phyloP scores from a whole-genome alignment of 1,140 invertebrate genomes.

The Wiebesia pumilae region DNA sequence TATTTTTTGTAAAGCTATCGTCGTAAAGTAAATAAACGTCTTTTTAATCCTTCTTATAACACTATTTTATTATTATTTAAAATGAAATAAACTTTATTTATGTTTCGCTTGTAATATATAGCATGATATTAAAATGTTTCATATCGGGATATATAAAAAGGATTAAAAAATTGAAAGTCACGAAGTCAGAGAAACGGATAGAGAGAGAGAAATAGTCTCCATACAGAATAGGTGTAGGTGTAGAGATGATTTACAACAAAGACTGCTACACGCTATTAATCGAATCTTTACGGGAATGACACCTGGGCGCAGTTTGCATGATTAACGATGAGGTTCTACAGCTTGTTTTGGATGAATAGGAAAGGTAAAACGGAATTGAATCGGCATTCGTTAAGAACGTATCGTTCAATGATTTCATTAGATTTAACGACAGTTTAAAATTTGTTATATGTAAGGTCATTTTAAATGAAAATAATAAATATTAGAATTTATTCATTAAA shows the following conservation, averaged over 20 bases:
- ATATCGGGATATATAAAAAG: not conserved
- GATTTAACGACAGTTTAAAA: not conserved
- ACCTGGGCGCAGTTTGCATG: conserved; percentile 21
- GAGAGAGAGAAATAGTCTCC: not conserved
- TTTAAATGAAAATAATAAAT: no score
- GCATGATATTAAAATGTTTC: not conserved
- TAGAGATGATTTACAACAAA: conserved; percentile 38
- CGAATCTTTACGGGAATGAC: conserved; percentile 35
- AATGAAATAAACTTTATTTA: not conserved
- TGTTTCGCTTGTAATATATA: not conserved
- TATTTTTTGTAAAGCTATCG: not conserved
- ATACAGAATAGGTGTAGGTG: not conserved
- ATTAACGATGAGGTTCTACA: conserved; percentile 34
- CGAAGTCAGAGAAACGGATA: not conserved
- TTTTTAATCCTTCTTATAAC: not conserved
- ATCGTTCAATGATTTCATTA: conserved; percentile 12
- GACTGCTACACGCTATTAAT: conserved; percentile 36
- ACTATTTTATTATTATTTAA: not conserved
- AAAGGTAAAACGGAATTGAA: conserved; percentile 16
- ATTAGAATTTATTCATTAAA: no score
- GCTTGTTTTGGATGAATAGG: conserved; percentile 21
- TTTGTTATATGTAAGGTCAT: not conserved
- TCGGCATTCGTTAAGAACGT: not conserved
- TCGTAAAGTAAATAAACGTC: not conserved
- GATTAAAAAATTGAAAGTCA: conserved; percentile 30